Evolutionary conservation across 2,113 vertebrate species (phyloP).

Genomic region (Anthoscopus minutus): DNA sequence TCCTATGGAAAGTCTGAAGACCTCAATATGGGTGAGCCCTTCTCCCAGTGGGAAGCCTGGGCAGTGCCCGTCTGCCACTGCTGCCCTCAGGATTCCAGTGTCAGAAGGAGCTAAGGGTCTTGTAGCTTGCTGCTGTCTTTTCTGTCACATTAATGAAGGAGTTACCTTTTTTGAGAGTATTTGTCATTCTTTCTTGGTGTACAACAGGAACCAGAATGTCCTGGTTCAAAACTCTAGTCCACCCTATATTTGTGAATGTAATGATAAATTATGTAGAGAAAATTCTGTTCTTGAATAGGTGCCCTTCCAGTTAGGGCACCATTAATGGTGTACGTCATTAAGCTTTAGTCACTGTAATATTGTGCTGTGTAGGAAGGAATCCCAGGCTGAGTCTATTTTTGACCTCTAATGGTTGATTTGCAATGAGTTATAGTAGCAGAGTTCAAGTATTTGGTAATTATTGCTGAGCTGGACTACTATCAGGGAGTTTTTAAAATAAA

Average conservation of each 20-base stretch:
- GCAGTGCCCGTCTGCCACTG: not conserved
- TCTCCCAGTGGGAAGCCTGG: fast-evolving
- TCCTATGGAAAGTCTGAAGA: not conserved
- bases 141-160: not conserved
- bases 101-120: not conserved
- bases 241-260: not conserved
- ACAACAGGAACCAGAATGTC: not conserved
- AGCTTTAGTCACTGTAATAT: not conserved
- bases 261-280: not conserved
- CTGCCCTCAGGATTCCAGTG: not conserved
- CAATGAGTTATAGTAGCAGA: not conserved
- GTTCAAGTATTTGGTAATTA: not conserved
- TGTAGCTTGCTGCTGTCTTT: not conserved
- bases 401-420: not conserved
- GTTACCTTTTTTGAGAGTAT: not conserved
- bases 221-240: not conserved
- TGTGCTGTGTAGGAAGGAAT: not conserved
- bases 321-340: not conserved
- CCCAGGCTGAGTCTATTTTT: not conserved
- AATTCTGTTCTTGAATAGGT: not conserved
- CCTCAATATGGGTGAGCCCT: not conserved
- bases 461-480: not conserved
- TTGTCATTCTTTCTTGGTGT: not conserved
- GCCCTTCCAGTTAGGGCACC: not conserved
- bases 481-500: not conserved